A percentile compares a stretch with the other conserved stretches of the same genome.
phyloP scores from a whole-genome alignment of 2,113 vertebrate genomes.

The Mormoops blainvillei region DNA sequence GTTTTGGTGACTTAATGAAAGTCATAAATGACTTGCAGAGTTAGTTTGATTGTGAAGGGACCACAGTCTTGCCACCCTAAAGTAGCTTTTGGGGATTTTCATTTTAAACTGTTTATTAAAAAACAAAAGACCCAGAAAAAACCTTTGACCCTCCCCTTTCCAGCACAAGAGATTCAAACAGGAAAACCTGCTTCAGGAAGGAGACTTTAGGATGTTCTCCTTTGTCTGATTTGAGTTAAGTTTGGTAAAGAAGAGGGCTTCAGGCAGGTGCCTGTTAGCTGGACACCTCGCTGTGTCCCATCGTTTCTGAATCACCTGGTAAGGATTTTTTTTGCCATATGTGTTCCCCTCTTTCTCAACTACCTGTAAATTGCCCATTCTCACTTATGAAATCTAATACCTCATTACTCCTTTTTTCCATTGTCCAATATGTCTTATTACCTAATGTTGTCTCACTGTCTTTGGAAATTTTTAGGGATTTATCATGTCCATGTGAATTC shows the following conservation, averaged over 20 bases:
- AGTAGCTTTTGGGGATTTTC: too few relatives aligned
- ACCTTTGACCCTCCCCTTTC: neutral
- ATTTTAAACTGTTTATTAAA: neutral
- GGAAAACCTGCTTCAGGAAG: neutral
- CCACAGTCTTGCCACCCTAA: too few relatives aligned
- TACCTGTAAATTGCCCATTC: neutral
- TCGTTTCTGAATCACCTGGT: neutral
- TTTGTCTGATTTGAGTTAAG: neutral
- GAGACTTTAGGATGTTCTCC: too few relatives aligned
- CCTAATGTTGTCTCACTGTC: neutral
- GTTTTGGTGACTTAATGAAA: neutral
- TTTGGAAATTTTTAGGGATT: neutral
- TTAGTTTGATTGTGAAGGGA: neutral
- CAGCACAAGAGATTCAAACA: neutral
- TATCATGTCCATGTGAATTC: neutral
- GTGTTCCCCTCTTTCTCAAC: neutral
- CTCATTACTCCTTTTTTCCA: neutral
- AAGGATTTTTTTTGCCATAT: neutral
- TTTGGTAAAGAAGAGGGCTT: too few relatives aligned
- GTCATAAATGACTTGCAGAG: neutral
- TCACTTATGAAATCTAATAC: neutral
- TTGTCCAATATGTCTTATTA: neutral
- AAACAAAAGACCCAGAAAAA: neutral
- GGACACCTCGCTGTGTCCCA: neutral
- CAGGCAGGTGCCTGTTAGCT: neutral